Percentiles rank a stretch among this genome's conserved stretches.
These are phyloP conservation scores for Lymantria monacha DNA, from an alignment of 2,888 invertebrate species.

Conservation along the genomic window DNA sequence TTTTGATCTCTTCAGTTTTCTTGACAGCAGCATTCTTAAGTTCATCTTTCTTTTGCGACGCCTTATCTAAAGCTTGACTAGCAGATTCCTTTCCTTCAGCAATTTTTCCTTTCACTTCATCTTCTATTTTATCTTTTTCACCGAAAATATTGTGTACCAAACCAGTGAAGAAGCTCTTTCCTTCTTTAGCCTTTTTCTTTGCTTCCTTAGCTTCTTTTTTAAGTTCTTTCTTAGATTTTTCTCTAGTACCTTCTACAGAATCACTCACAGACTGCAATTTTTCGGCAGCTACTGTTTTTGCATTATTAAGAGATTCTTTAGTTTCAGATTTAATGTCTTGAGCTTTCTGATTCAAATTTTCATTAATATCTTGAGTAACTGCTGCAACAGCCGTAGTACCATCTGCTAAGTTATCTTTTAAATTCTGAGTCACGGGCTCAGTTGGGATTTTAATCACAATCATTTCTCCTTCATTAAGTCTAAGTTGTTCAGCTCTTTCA, in stretches of 20 bases:
- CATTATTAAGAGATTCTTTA: constrained; percentile 48
- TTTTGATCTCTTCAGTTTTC: constrained; percentile 51
- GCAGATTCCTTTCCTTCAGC: constrained; percentile 63
- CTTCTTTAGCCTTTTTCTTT: constrained; percentile 72
- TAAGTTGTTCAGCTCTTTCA: constrained; percentile 64
- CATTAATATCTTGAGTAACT: constrained; percentile 44
- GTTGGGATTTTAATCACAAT: constrained; percentile 49
- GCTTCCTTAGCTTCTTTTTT: constrained; percentile 60
- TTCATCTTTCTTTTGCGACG: constrained; percentile 57
- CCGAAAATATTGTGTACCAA: constrained; percentile 72
- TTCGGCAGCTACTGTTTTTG: constrained; percentile 50
- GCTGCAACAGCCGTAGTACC: constrained; percentile 55
- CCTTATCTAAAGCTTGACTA: constrained; percentile 57
- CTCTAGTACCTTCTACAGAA: constrained; percentile 54
- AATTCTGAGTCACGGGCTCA: constrained; percentile 47
- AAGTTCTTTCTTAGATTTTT: constrained; percentile 54
- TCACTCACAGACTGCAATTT: constrained; percentile 56
- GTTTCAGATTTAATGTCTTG: constrained; percentile 51
- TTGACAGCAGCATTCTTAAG: constrained; percentile 48
- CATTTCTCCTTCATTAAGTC: constrained; percentile 47
- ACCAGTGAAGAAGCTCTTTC: constrained; percentile 71
- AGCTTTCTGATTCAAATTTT: constrained; percentile 48
- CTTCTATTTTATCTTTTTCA: constrained; percentile 73
- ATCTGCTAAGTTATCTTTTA: constrained; percentile 57
- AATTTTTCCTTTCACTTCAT: constrained; percentile 63